Evolutionary conservation across 2,888 invertebrate genomes (phyloP), one percentile per base, ranked within the genome.

Genomic region (Agapostemon virescens): DNA sequence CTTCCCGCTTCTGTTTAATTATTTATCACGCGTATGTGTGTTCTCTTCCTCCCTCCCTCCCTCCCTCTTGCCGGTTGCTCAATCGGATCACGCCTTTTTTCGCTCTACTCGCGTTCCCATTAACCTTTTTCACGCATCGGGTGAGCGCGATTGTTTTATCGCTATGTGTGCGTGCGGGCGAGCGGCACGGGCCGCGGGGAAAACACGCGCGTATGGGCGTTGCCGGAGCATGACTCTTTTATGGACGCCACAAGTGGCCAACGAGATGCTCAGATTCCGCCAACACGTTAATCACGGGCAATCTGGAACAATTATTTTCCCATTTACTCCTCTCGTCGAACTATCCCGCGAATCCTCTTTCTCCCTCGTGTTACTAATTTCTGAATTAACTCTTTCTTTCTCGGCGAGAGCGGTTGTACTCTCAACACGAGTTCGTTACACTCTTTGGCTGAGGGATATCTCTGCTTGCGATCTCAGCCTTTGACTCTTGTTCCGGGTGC

Each of bases 351-450:
- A 15, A 55, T 55, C 52, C 7, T 9, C n/a, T n/a, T 11, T n/a
- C 4, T 11, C n/a, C 0, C 23, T 20, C 30, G 58, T 9, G n/a
- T 20, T n/a, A 63, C 63, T n/a, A 33, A 63, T 63, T 77, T 77
- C 77, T 69, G 45, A 26, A 52, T 17, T n/a, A 66, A 52, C 52
- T 33, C 17, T 17, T 11, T 13, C 15, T 26, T 6, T 55, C 23
- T 55, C 55, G 6, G 1, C 23, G 26, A 13, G 23, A 5, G 1
- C 23, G 26, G 52, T 9, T 11, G 26, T 23, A 23, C 26, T 26
- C 52, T 15, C n/a, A n/a, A n/a, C n/a, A 55, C 26, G 55, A 86
- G 82, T 85, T 86, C 81, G 78, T 86, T 86, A 79, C 86, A 64
- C 74, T 64, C 63, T 26, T 23, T 45, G 52, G 66, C 58, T 1